Evolutionary conservation across 2,113 vertebrate genomes (phyloP).

Genomic region (Connochaetes taurinus): DNA sequence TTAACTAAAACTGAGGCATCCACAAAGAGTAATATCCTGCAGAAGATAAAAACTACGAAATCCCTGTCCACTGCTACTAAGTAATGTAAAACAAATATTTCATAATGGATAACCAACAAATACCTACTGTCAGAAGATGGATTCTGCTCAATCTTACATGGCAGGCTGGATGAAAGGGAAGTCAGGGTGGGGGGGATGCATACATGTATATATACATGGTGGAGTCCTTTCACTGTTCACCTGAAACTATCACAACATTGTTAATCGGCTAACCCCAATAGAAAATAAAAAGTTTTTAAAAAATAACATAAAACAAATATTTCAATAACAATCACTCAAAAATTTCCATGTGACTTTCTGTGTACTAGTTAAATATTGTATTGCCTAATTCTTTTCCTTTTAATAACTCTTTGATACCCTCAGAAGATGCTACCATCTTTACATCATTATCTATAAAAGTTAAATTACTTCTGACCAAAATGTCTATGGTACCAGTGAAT

Average conservation of each 20-base stretch:
- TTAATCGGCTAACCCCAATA: background rate
- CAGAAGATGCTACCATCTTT: background rate
- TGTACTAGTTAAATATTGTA: background rate
- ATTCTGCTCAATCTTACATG: background rate
- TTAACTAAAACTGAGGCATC: background rate
- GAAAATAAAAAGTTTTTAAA: background rate
- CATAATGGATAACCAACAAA: background rate
- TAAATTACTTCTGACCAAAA: background rate
- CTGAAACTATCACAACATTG: background rate
- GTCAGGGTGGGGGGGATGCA: background rate
- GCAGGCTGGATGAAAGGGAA: background rate
- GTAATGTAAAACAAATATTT: conserved; percentile 10
- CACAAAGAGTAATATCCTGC: background rate
- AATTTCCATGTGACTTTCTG: background rate
- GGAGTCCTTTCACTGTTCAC: background rate
- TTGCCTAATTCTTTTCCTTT: background rate
- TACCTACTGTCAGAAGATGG: background rate
- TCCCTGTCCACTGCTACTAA: background rate
- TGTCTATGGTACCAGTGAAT: background rate
- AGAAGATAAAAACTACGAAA: background rate
- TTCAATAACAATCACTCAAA: conserved; percentile 1
- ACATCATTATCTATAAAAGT: background rate
- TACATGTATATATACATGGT: background rate
- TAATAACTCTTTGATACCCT: background rate
- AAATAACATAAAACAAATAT: background rate